Base-by-base conservation (phyloP, 2,888 invertebrate genomes). In the Morpho deidamia region DNA sequence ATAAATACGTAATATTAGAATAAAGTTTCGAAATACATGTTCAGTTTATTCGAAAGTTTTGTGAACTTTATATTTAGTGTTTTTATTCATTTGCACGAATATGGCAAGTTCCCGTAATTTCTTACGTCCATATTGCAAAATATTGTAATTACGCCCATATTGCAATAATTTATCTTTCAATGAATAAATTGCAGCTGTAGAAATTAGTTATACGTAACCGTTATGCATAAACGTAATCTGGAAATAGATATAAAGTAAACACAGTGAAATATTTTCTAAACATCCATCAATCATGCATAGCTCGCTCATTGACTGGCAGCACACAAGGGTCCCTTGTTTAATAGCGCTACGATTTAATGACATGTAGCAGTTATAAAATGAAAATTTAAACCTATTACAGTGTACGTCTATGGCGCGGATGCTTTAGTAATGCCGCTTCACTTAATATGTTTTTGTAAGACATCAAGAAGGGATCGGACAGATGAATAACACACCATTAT, bases 401-500 rank as follows among this genome's bases (percentile, higher is more conserved):
- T 59, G 63, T 58, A 63, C 60, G 60, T 61, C 60, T 59, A 61
- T 58, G 56, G 57, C 56, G 60, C 52, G 62, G 61, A 51, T 44
- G 58, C 60, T 59, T 60, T 60, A 58, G 62, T 58, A 65, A 65
- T 63, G 69, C 61, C 64, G 68, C 69, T 71, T 69, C 70, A 67
- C 65, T 69, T 77, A 69, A 78, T 76, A 68, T 74, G 72, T 81
- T 78, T 76, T 82, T 78, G 75, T 81, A 76, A 78, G 74, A 71
- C 74, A 75, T 72, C 74, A 67, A 68, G 69, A 70, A 71, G 77
- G 78, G 77, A 77, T 76, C 74, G 65, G 68, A 65, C 70, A 73
- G 74, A 72, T 76, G 82, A 81, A 87, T 83, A 84, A 84, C 72
- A 79, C 74, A 73, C 81, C 77, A 87, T 89, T 88, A 89, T 87